Evolutionary conservation across 1,140 invertebrate genomes (phyloP).

Genomic region (Formica selysi): DNA sequence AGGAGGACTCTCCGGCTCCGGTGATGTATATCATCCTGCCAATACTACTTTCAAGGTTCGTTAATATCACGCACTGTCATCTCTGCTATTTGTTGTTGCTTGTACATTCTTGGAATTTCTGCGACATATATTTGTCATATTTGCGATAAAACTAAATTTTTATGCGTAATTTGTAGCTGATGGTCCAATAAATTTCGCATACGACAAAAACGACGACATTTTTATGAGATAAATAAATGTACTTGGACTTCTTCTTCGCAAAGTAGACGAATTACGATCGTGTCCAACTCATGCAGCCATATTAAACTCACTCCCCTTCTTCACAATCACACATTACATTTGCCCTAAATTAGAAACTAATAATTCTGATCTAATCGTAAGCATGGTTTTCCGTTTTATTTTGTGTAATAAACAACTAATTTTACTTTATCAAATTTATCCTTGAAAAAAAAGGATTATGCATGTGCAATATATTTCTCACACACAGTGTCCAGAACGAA

Average conservation of each 20-base stretch:
- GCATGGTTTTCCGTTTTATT: neutral
- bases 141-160: neutral
- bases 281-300: neutral
- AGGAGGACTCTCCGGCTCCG: constrained; percentile 81
- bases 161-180: neutral
- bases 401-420: neutral
- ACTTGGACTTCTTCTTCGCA: neutral
- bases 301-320: neutral
- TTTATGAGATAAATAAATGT: neutral
- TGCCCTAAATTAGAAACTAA: neutral
- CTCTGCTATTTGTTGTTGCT: neutral
- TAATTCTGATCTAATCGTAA: neutral
- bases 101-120: neutral
- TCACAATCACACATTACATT: too few relatives aligned
- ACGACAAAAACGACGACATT: neutral
- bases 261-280: neutral
- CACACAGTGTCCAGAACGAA: neutral
- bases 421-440: neutral
- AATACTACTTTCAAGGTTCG: constrained; percentile 81
- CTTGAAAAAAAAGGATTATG: neutral
- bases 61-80: constrained; percentile 13
- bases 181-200: neutral
- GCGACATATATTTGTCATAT: neutral
- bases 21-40: constrained; percentile 81
- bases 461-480: neutral